Evolutionary conservation across 2,888 invertebrate species (phyloP), one percentile per base, ranked within the genome.

Genomic region (Vesta saturnalis): DNA sequence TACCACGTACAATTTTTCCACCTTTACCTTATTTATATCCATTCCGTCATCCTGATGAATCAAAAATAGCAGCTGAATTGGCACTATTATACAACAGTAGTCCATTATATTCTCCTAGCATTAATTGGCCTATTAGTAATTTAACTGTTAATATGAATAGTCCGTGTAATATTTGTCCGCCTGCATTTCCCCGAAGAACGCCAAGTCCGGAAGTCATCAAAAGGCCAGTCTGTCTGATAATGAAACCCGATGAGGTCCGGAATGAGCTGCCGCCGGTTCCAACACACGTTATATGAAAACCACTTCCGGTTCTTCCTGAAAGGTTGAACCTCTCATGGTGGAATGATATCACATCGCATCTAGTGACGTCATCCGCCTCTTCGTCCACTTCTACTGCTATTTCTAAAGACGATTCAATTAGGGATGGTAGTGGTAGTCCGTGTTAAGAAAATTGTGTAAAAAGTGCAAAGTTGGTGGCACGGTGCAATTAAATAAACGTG

Each of bases 241-340:
- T 89, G 88, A 89, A 89, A 83, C 88, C 87, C 75, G 84, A 83
- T 22, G 85, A 85, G 49, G 86, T 87, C 76, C 86, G 83, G 59
- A 81, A 87, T 76, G 88, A 88, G 73, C 43, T 77, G 35, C 79
- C 82, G 43, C 81, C 85, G 18, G 82, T 77, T 46, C 80, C 80
- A 1, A 80, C 89, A 68, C 92, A 92, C 82, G 91, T 92, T 84
- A 93, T 93, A 89, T 93, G 92, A 93, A 92, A 91, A 88, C 92
- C 92, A 86, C 91, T 92, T 81, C 90, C 92, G 90, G 89, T 89
- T 88, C 92, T 92, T 86, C 92, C 92, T 79, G 90, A 91, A 81
- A 85, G 90, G 86, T 85, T 87, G 87, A 86, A 87, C 86, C 86
- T 86, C 79, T 78, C 82, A 76, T 83, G 84, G 84, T 79, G 78